These are phyloP conservation scores for Galemys pyrenaicus DNA, from an alignment of 2,113 vertebrate species.

Conservation along the genomic window DNA sequence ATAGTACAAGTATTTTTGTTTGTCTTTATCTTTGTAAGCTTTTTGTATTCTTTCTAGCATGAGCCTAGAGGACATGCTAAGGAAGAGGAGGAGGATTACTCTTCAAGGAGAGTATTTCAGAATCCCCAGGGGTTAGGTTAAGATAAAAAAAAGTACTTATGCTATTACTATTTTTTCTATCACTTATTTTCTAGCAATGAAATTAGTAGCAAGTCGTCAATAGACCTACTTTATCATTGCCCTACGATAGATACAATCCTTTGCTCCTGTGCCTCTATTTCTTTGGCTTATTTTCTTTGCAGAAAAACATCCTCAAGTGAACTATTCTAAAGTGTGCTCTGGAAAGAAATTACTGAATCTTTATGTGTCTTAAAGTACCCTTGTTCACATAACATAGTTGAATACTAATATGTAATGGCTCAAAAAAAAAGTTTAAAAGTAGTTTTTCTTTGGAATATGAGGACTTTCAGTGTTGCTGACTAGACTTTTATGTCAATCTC, in stretches of 20 bases:
- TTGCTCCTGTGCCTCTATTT: background rate
- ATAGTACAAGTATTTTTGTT: background rate
- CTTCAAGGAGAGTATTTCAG: background rate
- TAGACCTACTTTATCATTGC: background rate
- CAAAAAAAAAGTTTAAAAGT: conserved; percentile 6
- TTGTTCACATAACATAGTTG: background rate
- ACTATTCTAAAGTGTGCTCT: background rate
- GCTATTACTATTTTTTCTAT: background rate
- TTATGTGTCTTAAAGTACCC: background rate
- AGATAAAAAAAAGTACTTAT: background rate
- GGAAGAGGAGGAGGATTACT: background rate
- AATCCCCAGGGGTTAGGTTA: background rate
- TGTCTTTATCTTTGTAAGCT: background rate
- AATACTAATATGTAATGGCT: background rate
- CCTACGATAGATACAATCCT: background rate
- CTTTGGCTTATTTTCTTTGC: background rate
- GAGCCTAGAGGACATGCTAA: too few species aligned
- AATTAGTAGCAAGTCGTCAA: background rate
- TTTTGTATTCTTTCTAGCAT: background rate
- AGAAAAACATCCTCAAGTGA: background rate
- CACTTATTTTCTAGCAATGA: background rate
- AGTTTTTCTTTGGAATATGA: background rate
- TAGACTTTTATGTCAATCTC: background rate
- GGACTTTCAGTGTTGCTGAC: background rate
- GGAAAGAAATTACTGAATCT: background rate